Base-by-base conservation (phyloP, 1,140 invertebrate species). In the Trachymyrmex cornetzi region DNA sequence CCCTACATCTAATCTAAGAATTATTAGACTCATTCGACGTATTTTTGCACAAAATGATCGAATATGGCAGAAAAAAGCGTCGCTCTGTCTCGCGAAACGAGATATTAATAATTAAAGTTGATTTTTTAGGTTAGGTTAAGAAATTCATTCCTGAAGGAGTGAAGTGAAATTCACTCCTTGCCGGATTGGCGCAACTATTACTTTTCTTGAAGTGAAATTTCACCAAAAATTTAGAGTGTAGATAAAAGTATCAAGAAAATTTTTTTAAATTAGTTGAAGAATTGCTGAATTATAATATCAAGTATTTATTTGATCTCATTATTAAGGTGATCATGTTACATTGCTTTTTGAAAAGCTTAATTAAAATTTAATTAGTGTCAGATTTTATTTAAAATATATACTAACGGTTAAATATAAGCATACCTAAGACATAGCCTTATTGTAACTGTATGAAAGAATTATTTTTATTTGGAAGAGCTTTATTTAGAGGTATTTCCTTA, bases 311-410 rank as follows among this genome's bases (percentile, higher is more conserved):
- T 57, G n/a, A 57, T 57, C 14, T 38, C 14, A 9, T 67, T 11
- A 9, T 67, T 11, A 34, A 55, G 55, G 3, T 22, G 2, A 80
- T 57, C 27, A 30, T 2, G 11, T 67, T 55, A n/a, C 7, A 38
- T 53, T 11, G 16, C 22, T 77, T 44, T 9, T 48, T 44, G 0
- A 11, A 16, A 24, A 16, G 3, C 22, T 38, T 24, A 48, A 71
- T 71, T 71, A 38, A 44, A 66, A 44, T 66, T 38, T 66, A 71
- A 71, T 71, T 71, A 71, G 24, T 5, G 22, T 27, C 12, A 48
- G 44, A 48, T 44, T 38, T 22, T 66, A n/a, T 30, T 67, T 44
- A 22, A 3, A 67, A 48, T 38, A 22, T 22, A n/a, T 67, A 67
- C n/a, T 11, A 38, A 67, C 4, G 2, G 22, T 67, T 44, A 48